Base-by-base conservation (phyloP, 2,888 invertebrate genomes). In the Norana najaformis region DNA sequence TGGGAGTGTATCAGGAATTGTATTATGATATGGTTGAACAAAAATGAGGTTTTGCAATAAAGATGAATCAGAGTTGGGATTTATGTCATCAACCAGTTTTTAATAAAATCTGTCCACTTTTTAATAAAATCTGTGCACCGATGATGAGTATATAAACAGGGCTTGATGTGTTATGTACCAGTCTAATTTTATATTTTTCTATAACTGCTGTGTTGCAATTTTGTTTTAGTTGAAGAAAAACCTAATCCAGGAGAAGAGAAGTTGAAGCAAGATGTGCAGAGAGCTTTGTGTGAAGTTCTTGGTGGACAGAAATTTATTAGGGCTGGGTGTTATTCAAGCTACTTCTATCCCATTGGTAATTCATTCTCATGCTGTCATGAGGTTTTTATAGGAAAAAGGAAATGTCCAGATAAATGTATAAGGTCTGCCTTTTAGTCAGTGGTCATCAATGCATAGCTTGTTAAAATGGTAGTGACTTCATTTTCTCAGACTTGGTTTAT, bases 311-410 rank as follows among this genome's bases (percentile, higher is more conserved):
- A 34, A n/a, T 90, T 47, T 37, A 36, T 47, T 37, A 85, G 53
- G 34, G n/a, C 35, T 20, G 41, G 47, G 16, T 39, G 47, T 39
- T 88, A 83, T 88, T 90, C 90, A 23, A 85, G 41, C 34, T 90
- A 47, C 36, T 90, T 35, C 83, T 37, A 90, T 47, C 36, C 34
- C 47, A 88, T 90, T 34, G 90, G 90, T 90, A n/a, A 88, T 37
- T 39, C 39, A 39, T 34, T 88, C 13, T 20, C 35, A 34, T 85
- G 69, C n/a, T 69, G 69, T 69, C 69, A 8, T 3, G 11, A 69
- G n/a, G n/a, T n/a, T n/a, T 30, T 69, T 1, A 69, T n/a, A 69
- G 69, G n/a, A n/a, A n/a, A n/a, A n/a, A n/a, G n/a, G n/a, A n/a
- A n/a, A n/a, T n/a, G n/a, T n/a, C n/a, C n/a, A 69, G 69, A 69